Evolutionary conservation across 2,113 vertebrate genomes (phyloP).

Genomic region (Alexandromys fortis): DNA sequence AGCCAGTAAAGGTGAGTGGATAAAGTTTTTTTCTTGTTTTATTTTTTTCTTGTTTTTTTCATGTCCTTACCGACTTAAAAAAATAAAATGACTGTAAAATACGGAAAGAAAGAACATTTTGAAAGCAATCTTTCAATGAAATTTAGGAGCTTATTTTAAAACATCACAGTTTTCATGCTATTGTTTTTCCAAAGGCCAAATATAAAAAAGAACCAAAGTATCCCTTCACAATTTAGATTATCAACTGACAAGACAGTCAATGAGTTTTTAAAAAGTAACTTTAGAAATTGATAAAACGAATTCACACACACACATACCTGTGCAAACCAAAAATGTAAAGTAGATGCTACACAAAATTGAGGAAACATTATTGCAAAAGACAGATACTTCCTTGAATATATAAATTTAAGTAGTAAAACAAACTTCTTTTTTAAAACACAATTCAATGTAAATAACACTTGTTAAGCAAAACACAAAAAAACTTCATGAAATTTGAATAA

Average conservation of each 20-base stretch:
- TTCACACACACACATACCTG: not conserved
- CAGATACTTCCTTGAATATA: not conserved
- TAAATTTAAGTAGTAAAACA: not conserved
- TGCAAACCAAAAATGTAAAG: not conserved
- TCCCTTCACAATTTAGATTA: not conserved
- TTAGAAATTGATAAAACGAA: not conserved
- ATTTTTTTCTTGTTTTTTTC: too few relatives aligned
- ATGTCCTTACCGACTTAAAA: not conserved
- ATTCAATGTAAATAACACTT: not conserved
- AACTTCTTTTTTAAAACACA: not conserved
- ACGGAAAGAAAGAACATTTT: not conserved
- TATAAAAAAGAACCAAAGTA: not conserved
- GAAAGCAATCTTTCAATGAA: not conserved
- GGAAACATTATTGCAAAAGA: not conserved
- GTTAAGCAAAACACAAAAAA: not conserved
- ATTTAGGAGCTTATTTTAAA: not conserved
- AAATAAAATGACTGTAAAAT: not conserved
- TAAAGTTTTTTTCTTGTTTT: too few relatives aligned
- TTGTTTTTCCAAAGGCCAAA: not conserved
- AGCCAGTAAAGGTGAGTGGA: not conserved
- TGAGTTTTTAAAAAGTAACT: not conserved
- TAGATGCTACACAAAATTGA: not conserved
- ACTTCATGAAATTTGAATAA: rapidly evolving
- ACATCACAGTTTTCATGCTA: not conserved
- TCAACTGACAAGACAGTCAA: not conserved